Conservation (phyloP, 2,113 vertebrate genomes). For the Stegastes partitus region DNA sequence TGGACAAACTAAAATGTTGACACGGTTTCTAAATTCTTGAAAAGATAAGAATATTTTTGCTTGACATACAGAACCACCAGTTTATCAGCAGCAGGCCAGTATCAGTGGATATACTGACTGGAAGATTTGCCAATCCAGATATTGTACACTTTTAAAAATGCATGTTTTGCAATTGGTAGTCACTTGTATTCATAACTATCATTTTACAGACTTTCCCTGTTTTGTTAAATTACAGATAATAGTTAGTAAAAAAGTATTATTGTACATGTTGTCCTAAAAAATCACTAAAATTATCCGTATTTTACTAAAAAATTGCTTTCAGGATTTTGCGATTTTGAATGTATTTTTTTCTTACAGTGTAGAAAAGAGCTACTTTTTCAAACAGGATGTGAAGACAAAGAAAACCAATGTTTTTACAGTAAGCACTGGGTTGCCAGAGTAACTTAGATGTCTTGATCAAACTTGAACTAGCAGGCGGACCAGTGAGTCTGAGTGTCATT, state of each 20-base stretch:
- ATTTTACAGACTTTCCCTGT: no score
- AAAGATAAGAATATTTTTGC: background rate
- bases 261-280: no score
- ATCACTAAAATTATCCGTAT: no score
- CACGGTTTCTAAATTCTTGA: background rate
- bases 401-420: constrained; percentile 2
- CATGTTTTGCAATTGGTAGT: no score
- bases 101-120: background rate
- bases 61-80: background rate
- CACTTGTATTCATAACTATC: no score
- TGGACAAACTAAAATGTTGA: background rate
- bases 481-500: constrained; percentile 34
- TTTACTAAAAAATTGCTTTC: no score
- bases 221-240: no score
- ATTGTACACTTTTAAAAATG: background rate
- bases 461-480: background rate
- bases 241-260: no score
- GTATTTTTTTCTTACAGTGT: background rate
- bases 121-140: background rate
- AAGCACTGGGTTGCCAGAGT: background rate
- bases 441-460: constrained; percentile 16
- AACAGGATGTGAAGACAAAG: background rate
- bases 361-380: background rate
- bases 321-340: no score
- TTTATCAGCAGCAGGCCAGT: background rate